Percentiles rank a stretch among this genome's conserved stretches.
phyloP scores from a whole-genome alignment of 2,888 invertebrate species.

The Drosophila antonietae region DNA sequence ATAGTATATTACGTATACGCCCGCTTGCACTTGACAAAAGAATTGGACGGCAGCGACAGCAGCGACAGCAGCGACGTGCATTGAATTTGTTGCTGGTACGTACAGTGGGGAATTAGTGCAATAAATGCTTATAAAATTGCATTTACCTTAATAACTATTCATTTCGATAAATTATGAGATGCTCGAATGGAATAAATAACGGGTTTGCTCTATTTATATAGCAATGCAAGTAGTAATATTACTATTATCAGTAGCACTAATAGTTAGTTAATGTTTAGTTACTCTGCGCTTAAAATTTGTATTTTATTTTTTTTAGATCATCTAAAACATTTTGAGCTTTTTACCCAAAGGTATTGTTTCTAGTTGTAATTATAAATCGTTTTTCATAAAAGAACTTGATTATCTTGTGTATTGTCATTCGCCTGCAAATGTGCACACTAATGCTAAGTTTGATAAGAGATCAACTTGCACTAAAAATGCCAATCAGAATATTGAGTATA shows the following conservation, averaged over 20 bases:
- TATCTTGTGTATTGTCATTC: background rate
- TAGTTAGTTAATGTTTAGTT: no score
- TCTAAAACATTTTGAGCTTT: background rate
- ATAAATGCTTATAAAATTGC: background rate
- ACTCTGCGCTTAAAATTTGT: background rate
- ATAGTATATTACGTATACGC: conserved; percentile 59
- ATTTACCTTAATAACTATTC: background rate
- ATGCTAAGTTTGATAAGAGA: background rate
- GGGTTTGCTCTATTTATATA: background rate
- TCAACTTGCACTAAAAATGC: background rate
- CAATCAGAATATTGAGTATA: background rate
- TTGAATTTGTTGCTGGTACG: conserved; percentile 47
- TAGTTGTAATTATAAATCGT: background rate
- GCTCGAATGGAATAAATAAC: background rate
- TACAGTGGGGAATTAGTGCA: conserved; percentile 31
- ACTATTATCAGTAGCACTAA: background rate
- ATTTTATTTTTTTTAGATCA: background rate
- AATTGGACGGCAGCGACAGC: conserved; percentile 50
- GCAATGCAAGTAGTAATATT: background rate
- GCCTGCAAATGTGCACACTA: background rate
- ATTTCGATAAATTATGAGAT: background rate
- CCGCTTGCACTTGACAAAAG: conserved; percentile 75
- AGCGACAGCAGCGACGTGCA: conserved; percentile 37
- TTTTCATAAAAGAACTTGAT: background rate
- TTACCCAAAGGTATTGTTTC: background rate